These are phyloP conservation scores for Lepidocyrtoides sp. DNA, from an alignment of 2,888 invertebrate species.

Conservation along the genomic window DNA sequence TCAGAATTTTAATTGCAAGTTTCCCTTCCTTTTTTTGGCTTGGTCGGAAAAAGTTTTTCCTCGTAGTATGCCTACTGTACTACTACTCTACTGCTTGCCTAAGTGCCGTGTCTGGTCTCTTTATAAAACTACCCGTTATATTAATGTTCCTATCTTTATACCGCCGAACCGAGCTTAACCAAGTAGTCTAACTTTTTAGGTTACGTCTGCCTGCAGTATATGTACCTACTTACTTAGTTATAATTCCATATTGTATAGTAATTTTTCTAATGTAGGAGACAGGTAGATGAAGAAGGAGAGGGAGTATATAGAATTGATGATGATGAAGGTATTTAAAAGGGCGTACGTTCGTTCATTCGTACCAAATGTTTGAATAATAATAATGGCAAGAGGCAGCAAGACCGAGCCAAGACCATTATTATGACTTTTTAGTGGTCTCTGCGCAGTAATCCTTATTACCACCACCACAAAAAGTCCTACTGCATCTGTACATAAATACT, in stretches of 20 bases:
- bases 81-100: neutral
- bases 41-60: constrained; percentile 51
- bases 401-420: constrained; percentile 70
- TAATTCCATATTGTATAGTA: constrained; percentile 2
- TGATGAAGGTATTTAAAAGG: constrained; percentile 77
- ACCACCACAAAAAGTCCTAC: neutral
- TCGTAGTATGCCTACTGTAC: neutral
- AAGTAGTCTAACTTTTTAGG: neutral
- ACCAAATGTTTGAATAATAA: constrained; percentile 74
- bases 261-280: constrained; percentile 36
- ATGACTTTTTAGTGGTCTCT: constrained; percentile 76
- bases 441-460: constrained; percentile 67
- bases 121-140: neutral
- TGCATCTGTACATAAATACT: neutral
- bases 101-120: neutral
- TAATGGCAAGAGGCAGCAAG: constrained; percentile 71
- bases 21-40: constrained; percentile 52
- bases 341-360: constrained; percentile 63
- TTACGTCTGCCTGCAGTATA: neutral
- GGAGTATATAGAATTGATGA: neutral
- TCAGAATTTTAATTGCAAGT: constrained; percentile 77
- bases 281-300: constrained; percentile 53
- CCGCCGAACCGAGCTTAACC: too few relatives aligned
- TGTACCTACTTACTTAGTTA: neutral
- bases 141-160: neutral